These are phyloP conservation scores for Olivierus martensii DNA, from an alignment of 1,140 invertebrate genomes.

Conservation along the genomic window DNA sequence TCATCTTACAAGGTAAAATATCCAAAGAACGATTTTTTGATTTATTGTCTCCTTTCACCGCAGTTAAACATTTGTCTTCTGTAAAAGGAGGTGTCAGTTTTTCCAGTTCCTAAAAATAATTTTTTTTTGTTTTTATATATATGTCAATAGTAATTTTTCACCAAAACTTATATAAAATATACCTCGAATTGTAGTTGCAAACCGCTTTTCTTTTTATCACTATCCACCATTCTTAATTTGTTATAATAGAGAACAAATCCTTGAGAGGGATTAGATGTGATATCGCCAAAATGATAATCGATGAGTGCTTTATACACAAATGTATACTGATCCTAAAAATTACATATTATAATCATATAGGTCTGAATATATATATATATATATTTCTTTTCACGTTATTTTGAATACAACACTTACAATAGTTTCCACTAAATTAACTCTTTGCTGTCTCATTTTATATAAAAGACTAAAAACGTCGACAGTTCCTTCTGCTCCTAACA, in stretches of 20 bases:
- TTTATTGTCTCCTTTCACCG: constrained; percentile 44
- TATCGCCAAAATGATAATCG: constrained; percentile 14
- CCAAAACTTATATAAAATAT: neutral
- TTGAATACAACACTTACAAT: constrained; percentile 15
- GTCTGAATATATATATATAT: neutral
- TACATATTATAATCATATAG: neutral
- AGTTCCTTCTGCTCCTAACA: constrained; percentile 22
- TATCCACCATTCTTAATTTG: constrained; percentile 3
- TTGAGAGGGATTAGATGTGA: neutral
- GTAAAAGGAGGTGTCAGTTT: too few species aligned
- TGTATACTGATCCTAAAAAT: constrained; percentile 10
- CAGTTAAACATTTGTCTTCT: constrained; percentile 14
- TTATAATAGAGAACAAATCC: constrained; percentile 13
- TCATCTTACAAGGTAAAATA: constrained; percentile 49
- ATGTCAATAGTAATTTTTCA: too few species aligned
- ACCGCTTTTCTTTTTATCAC: constrained; percentile 6
- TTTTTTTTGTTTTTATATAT: too few species aligned
- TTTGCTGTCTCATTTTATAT: constrained; percentile 26
- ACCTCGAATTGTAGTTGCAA: constrained; percentile 13
- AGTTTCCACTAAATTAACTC: constrained; percentile 38
- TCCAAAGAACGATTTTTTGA: constrained; percentile 64
- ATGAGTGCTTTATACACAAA: constrained; percentile 14
- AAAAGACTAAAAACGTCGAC: constrained; percentile 31
- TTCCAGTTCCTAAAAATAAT: neutral
- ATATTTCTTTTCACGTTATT: too few species aligned